Evolutionary conservation across 64 coral and sea anemone genomes (phyloP), one percentile per base, ranked within the genome.

Genomic region (Astreopora myriophthalma): DNA sequence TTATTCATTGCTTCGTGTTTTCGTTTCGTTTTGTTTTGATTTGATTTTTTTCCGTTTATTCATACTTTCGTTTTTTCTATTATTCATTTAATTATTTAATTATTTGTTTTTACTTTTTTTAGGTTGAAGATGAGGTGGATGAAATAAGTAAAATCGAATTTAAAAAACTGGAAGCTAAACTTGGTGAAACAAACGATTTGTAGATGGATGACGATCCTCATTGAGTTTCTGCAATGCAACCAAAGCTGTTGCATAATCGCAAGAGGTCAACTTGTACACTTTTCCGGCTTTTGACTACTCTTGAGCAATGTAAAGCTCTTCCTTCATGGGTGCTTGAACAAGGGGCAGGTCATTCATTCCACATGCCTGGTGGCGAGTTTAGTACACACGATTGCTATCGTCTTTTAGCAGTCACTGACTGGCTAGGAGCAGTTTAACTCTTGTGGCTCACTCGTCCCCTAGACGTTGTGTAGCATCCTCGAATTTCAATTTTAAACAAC

Each of bases 91-190:
- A 60, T 9, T 11, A 6, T 55, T 1, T 70, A 22, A 22, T 30
- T 26, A 0, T 1, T 48, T 32, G 25, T 8, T 29, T 51, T 66
- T 65, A 8, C 17, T 28, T 77, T 14, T 31, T 85, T 9, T 34
- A 99, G 97, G 94, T 99, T 23, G 97, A 99, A 94, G 97, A 99
- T 37, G 94, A 99, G 71, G 84, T 82, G 33, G 97, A 96, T 10
- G 52, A 90, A 62, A 76, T 95, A 40, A 93, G 29, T 78, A 90
- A 99, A 60, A 82, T 75, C 40, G 97, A 95, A 48, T 99, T 99
- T 94, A 67, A 93, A 64, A 95, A 99, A 62, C 85, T 99, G 24
- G 97, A 99, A 75, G 44, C 72, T 20, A 96, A 93, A 89, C 97
- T 99, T 17, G 93, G 80, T 32, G 96, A 96, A 86, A 85, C 48